Evolutionary conservation across 2,113 vertebrate genomes (phyloP), one percentile per base, ranked within the genome.

Genomic region (Nothoprocta perdicaria): DNA sequence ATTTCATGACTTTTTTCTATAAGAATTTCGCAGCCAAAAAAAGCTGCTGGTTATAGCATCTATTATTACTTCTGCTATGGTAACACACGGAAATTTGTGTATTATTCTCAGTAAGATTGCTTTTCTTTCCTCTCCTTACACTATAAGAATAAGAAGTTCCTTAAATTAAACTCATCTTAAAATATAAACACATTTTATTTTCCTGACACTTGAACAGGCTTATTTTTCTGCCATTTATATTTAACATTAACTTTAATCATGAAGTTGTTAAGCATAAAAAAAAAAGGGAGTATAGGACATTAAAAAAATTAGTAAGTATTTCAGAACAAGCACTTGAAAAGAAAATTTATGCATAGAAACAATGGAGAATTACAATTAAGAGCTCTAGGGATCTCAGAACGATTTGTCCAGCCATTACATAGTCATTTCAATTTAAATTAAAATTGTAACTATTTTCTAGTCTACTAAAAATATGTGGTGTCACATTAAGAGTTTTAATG

Each of bases 401-500:
- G 96, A 97, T 97, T 97, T 97, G 97, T 98, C 97, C 97, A 96
- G 94, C 93, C 94, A 97, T 97, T 97, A 98, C 95, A 96, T 76
- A 97, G 95, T 97, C 96, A 97, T 98, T 98, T 97, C 96, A 97
- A 97, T 97, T 97, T 97, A 97, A 97, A 98, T 98, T 98, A 97
- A 98, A 98, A 97, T 94, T 96, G 96, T 97, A 97, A 98, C 97
- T 97, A 94, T 97, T 98, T 98, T 97, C 97, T 96, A 97, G 93
- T 97, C 97, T 97, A 95, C 94, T 96, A 96, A 98, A 98, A 97
- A 97, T 97, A 97, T 94, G 96, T 95, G 89, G 93, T 97, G 97
- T 97, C 96, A 97, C 95, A 97, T 96, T 96, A 96, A 91, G 96
- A 96, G 91, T 97, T 97, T 97, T 97, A 97, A 95, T 97, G 87